Conservation (phyloP, 2,113 vertebrate genomes). For the Nannospalax galili region DNA sequence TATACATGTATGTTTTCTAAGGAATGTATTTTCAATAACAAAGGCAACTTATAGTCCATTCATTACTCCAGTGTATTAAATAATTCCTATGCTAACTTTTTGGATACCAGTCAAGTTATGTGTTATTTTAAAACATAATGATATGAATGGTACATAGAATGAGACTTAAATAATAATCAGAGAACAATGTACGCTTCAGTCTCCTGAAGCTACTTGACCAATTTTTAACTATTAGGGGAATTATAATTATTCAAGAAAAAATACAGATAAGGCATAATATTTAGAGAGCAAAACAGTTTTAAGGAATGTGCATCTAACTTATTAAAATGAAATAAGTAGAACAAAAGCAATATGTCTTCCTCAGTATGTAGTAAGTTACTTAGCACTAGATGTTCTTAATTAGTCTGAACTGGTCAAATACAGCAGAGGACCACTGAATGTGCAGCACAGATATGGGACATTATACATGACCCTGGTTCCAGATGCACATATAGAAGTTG, state of each 20-base stretch:
- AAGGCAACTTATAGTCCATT: slow-evolving; percentile 51
- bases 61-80: slow-evolving; percentile 58
- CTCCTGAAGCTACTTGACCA: slow-evolving; percentile 22
- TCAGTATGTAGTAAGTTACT: not conserved
- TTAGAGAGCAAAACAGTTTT: slow-evolving; percentile 26
- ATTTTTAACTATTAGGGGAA: slow-evolving; percentile 54
- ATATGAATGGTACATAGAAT: slow-evolving; percentile 35
- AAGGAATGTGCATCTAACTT: not conserved
- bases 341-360: not conserved
- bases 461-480: slow-evolving; percentile 21
- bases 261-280: slow-evolving; percentile 13
- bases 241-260: slow-evolving; percentile 60
- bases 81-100: slow-evolving; percentile 38
- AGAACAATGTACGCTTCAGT: slow-evolving; percentile 4
- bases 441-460: not conserved
- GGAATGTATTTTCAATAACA: slow-evolving; percentile 50
- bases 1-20: not conserved
- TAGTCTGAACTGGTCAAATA: slow-evolving; percentile 45
- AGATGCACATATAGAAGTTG: not conserved
- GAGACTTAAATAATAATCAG: slow-evolving; percentile 67
- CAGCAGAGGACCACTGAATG: not conserved
- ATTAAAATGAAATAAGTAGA: slow-evolving; percentile 27
- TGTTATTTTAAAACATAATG: slow-evolving; percentile 56
- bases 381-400: not conserved
- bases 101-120: slow-evolving; percentile 50